Evolutionary conservation across 2,888 invertebrate genomes (phyloP), one percentile per base, ranked within the genome.

Genomic region (Argyra leucocephala): DNA sequence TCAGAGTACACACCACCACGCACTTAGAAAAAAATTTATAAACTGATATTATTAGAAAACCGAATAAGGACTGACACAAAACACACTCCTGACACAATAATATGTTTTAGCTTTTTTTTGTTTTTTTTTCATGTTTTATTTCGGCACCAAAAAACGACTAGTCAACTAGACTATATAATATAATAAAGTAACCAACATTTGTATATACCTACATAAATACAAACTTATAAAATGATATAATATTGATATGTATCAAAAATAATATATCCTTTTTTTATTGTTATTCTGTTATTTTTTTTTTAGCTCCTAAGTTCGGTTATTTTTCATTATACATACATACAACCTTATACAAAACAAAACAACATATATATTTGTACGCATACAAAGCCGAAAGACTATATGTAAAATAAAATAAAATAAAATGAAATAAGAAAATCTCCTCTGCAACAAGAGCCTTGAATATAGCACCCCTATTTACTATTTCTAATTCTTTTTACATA

Each of bases 51-150:
- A 48, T 48, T 15, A 48, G n/a, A 48, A 18, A 48, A 48, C n/a
- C 48, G 48, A 48, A 48, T 18, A 48, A 48, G 48, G 48, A 48
- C 48, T 48, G n/a, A 48, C 5, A 31, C n/a, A 31, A 31, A 31
- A 48, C 48, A 48, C 48, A 48, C 48, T 48, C 48, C 48, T 48
- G 48, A 48, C 48, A 48, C 48, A 48, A 48, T 48, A 48, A 48
- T 48, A 48, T 48, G 48, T 48, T 48, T 48, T 48, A 1, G 1
- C 18, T 48, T 48, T 18, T 48, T 6, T 15, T 48, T 48, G 12
- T 48, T 15, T 15, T 48, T 48, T 18, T 48, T 48, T 48, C 2
- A 1, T 48, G 12, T 15, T n/a, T 48, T 48, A 18, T 48, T 48
- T n/a, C 18, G 48, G 18, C 15, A 15, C 48, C 15, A 48, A 48